A percentile compares a stretch with the other conserved stretches of the same genome.
These are phyloP conservation scores for Calidris pugnax DNA, from an alignment of 2,113 vertebrate species.

Conservation along the genomic window DNA sequence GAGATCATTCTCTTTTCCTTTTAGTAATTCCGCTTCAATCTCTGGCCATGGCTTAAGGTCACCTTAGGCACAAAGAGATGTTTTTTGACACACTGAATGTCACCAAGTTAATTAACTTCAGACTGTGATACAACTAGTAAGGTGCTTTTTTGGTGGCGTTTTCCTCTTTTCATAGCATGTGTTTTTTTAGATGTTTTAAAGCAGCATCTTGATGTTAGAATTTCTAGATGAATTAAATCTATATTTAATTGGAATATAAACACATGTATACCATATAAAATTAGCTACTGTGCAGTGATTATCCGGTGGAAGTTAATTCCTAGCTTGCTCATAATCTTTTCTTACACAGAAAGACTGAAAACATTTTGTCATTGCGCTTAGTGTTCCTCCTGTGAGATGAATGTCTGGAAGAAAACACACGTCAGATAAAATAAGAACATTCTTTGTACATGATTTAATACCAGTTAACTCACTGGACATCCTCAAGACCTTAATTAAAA, in stretches of 20 bases:
- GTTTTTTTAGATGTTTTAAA: not conserved
- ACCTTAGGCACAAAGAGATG: not conserved
- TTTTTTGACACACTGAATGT: not conserved
- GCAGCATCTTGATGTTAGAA: not conserved
- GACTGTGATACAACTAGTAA: not conserved
- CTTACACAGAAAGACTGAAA: not conserved
- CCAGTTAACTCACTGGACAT: not conserved
- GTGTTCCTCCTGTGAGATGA: not conserved
- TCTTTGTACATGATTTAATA: not conserved
- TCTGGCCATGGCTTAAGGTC: not conserved
- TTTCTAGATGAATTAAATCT: not conserved
- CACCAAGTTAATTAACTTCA: not conserved
- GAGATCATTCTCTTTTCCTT: not conserved
- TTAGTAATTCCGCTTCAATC: not conserved
- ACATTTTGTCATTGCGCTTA: not conserved
- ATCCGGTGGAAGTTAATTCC: not conserved
- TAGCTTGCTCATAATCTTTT: not conserved
- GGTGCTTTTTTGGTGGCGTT: not conserved
- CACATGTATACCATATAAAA: not conserved
- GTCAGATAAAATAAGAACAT: not conserved
- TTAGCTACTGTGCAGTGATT: not conserved
- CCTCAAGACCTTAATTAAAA: slow-evolving; percentile 11
- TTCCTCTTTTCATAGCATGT: not conserved
- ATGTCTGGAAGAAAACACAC: not conserved
- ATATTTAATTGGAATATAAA: not conserved